These are phyloP conservation scores for Paracentrotus lividus DNA, from an alignment of 53 echinoderm and acorn worm species.

Conservation along the genomic window DNA sequence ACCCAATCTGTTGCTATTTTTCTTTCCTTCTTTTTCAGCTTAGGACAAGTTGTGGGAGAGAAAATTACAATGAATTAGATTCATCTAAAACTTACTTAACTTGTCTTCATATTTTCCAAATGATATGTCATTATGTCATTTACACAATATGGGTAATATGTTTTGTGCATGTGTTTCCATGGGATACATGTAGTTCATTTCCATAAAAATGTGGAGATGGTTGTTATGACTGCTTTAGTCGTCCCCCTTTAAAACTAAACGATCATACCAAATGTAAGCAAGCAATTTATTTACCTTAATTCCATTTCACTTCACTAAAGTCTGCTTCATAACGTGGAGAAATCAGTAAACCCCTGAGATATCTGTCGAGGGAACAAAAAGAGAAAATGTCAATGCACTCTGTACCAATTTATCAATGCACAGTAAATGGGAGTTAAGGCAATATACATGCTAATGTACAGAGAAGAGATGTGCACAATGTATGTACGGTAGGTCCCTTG, in stretches of 20 bases:
- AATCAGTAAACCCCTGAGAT: conserved; percentile 13
- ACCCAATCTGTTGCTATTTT: not conserved
- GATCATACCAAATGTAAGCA: not conserved
- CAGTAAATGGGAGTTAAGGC: not conserved
- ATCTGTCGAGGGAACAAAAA: not conserved
- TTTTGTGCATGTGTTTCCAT: too few relatives aligned
- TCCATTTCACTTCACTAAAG: not conserved
- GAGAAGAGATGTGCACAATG: not conserved
- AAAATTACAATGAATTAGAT: too few relatives aligned
- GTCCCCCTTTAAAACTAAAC: not conserved
- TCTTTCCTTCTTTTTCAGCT: not conserved
- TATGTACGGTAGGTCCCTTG: not conserved
- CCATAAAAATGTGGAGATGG: too few relatives aligned
- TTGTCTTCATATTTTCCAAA: too few relatives aligned
- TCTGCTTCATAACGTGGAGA: not conserved
- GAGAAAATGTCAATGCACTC: conserved; percentile 38
- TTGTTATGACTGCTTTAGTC: too few relatives aligned
- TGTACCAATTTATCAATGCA: conserved; percentile 2
- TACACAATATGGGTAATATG: too few relatives aligned
- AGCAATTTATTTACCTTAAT: conserved; percentile 26
- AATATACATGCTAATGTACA: conserved; percentile 13
- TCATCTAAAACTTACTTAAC: too few relatives aligned
- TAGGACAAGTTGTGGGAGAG: too few relatives aligned
- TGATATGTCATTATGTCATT: too few relatives aligned
- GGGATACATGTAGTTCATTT: too few relatives aligned